Evolutionary conservation across 2,888 invertebrate genomes (phyloP), one percentile per base, ranked within the genome.

Genomic region (Drosophila meridiana): DNA sequence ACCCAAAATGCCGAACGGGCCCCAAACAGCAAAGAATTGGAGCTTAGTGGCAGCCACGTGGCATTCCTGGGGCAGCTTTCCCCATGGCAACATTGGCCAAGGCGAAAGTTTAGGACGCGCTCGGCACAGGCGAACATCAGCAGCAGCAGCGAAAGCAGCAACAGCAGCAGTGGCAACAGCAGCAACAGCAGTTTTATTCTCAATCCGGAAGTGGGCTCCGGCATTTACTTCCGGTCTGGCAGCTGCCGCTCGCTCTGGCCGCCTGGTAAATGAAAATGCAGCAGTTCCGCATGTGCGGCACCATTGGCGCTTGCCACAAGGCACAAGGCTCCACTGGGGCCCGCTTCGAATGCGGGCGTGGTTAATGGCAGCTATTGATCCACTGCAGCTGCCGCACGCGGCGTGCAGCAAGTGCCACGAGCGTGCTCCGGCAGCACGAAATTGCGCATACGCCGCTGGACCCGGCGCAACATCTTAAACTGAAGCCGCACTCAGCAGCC

Each of bases 221-320:
- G 67, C 71, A 82, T 82, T 82, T 69, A 92, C 91, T 92, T 92
- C 92, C 92, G 92, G 85, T 91, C 77, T 73, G 50, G 30, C 36
- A 74, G 82, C 73, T 80, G 81, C 83, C 80, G 58, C 7, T 6
- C 14, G 1, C 58, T 67, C 85, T 92, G 92, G 40, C 59, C 67
- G 87, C 92, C 92, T 89, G 90, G 80, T 91, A 80, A 78, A 71
- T 81, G 87, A 82, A 91, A 91, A 92, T 91, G 84, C 81, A 84
- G 78, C 85, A 92, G 92, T 92, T 92, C 92, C 92, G 92, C 91
- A 92, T 81, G 82, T 84, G 83, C 80, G 84, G 72, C 77, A 87
- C 52, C 56, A 48, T 57, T 63, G 55, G 20, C 56, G 53, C 62
- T 48, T 62, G 62, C 55, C 57, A 47, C 55, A 42, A 42, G 40